These are phyloP conservation scores for Poecilia velifera DNA, from an alignment of 2,797 vertebrate genomes.

Conservation along the genomic window DNA sequence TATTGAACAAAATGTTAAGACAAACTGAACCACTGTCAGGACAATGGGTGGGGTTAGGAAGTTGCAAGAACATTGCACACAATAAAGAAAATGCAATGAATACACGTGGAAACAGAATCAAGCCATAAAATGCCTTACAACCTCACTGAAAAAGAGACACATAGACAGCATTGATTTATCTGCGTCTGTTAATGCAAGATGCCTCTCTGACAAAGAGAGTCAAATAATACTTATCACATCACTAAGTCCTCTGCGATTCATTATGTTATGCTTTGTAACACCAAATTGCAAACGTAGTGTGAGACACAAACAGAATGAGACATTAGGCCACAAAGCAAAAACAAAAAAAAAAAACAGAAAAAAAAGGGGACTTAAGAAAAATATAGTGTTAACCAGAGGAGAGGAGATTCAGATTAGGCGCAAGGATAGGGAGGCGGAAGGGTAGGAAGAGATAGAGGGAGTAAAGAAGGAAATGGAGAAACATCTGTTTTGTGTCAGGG, in stretches of 20 bases:
- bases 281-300: slow-evolving; percentile 9
- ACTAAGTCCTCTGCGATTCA: slow-evolving; percentile 42
- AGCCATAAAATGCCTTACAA: slow-evolving; percentile 6
- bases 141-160: slow-evolving; percentile 7
- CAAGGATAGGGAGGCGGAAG: slow-evolving; percentile 38
- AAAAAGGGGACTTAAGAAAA: slow-evolving; percentile 22
- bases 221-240: slow-evolving; percentile 33
- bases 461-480: slow-evolving; percentile 51
- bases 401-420: slow-evolving; percentile 37
- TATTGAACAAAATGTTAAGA: slow-evolving; percentile 14
- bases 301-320: neutral
- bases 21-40: slow-evolving; percentile 4
- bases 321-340: slow-evolving; percentile 8
- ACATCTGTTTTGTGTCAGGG: slow-evolving; percentile 77
- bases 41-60: slow-evolving; percentile 18
- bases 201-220: slow-evolving; percentile 37
- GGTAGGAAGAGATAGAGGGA: slow-evolving; percentile 63
- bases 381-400: slow-evolving; percentile 27
- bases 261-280: slow-evolving; percentile 26
- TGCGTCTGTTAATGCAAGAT: slow-evolving; percentile 33
- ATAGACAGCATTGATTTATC: slow-evolving; percentile 36
- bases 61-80: neutral
- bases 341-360: neutral
- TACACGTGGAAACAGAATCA: slow-evolving; percentile 15
- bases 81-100: neutral